Conservation (phyloP, 2,113 vertebrate genomes). For the Brienomyrus brachyistius region DNA sequence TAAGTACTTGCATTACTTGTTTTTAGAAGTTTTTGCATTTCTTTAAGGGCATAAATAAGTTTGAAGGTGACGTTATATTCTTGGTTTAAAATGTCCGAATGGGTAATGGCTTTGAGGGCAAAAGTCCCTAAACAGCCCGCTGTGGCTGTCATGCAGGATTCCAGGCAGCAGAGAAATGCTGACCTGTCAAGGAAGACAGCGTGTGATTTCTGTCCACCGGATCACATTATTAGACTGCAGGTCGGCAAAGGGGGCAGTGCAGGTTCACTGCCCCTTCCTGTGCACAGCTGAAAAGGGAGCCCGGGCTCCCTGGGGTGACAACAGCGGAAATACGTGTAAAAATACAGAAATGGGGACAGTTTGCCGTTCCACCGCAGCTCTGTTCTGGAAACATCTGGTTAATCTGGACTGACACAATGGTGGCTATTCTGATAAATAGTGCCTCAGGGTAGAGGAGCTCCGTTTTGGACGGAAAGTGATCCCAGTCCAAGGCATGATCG, state of each 20-base stretch:
- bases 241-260: not conserved
- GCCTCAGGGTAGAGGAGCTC: not conserved
- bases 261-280: not conserved
- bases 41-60: not conserved
- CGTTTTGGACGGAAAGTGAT: not conserved
- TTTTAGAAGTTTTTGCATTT: not conserved
- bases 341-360: not conserved
- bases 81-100: not conserved
- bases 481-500: not conserved
- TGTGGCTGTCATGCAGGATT: not conserved
- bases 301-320: not conserved
- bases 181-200: not conserved
- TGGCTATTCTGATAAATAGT: not conserved
- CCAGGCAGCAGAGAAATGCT: not conserved
- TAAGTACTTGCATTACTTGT: not conserved
- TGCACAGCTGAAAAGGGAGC: not conserved
- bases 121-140: not conserved
- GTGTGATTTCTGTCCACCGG: not conserved
- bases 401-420: not conserved
- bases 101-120: not conserved
- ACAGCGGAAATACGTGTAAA: not conserved
- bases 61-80: not conserved
- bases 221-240: slow-evolving; percentile 21
- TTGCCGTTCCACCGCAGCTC: not conserved
- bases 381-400: not conserved